These are phyloP conservation scores for Cochlearius cochlearius DNA, from an alignment of 2,113 vertebrate genomes.

Conservation along the genomic window DNA sequence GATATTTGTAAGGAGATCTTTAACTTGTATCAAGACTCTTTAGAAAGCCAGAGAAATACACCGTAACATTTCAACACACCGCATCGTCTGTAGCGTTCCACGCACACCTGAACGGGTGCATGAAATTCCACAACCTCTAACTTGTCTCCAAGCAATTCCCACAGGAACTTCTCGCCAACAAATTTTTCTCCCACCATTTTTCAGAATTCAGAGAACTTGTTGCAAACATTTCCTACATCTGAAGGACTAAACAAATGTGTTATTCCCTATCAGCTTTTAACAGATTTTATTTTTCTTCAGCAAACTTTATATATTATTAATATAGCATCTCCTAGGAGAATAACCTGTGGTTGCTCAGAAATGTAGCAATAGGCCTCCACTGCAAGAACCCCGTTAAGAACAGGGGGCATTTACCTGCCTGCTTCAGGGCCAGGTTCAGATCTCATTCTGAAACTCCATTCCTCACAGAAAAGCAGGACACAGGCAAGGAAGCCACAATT, in stretches of 20 bases:
- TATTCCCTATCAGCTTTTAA: slow-evolving; percentile 25
- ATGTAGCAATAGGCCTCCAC: background rate
- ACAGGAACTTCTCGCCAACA: background rate
- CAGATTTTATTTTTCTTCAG: slow-evolving; percentile 10
- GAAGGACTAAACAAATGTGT: slow-evolving; percentile 16
- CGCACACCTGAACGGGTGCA: background rate
- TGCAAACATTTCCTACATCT: background rate
- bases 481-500: background rate
- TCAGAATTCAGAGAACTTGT: background rate
- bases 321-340: slow-evolving; percentile 26
- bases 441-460: background rate
- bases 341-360: slow-evolving; percentile 36
- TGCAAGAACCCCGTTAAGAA: background rate
- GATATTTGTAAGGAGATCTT: slow-evolving; percentile 11
- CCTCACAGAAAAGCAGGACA: slow-evolving; percentile 14
- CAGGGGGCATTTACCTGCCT: background rate
- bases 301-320: slow-evolving; percentile 13
- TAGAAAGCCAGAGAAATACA: slow-evolving; percentile 39
- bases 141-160: background rate
- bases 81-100: background rate
- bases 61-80: background rate
- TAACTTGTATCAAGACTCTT: slow-evolving; percentile 1
- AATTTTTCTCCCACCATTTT: background rate
- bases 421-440: background rate
- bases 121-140: background rate